Conservation (phyloP, 2,888 invertebrate species). For the Phyllotreta striolata region DNA sequence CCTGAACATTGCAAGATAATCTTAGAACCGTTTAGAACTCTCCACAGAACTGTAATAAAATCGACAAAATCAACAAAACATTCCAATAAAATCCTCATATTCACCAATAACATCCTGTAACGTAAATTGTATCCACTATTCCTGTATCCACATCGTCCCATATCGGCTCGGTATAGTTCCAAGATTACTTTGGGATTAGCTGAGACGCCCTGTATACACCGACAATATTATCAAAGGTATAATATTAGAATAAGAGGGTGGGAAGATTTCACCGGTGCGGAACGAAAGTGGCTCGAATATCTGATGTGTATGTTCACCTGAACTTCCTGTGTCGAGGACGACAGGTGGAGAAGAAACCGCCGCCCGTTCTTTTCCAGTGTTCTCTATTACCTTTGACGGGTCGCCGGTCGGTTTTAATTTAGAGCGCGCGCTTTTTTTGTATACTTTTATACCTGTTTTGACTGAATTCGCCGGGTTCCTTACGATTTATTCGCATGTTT, state of each 20-base stretch:
- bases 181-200: neutral
- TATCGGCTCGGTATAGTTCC: neutral
- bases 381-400: slow-evolving; percentile 19
- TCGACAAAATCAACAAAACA: too few species aligned
- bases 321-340: slow-evolving; percentile 42
- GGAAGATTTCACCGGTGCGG: slow-evolving; percentile 43
- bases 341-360: slow-evolving; percentile 37
- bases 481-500: too few species aligned
- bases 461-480: too few species aligned
- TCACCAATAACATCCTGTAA: too few species aligned
- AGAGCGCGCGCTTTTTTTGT: slow-evolving; percentile 2
- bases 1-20: too few species aligned
- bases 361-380: slow-evolving; percentile 20
- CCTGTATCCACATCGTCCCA: too few species aligned
- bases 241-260: slow-evolving; percentile 44
- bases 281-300: slow-evolving; percentile 45
- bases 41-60: too few species aligned
- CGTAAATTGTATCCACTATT: too few species aligned
- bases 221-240: slow-evolving; percentile 23
- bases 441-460: neutral
- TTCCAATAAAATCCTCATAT: too few species aligned
- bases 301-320: slow-evolving; percentile 42
- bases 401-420: slow-evolving; percentile 3
- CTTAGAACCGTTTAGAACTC: too few species aligned
- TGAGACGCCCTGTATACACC: slow-evolving; percentile 5